Conservation (phyloP, 1,140 invertebrate genomes). For the Macrotrachela quadricornifera region DNA sequence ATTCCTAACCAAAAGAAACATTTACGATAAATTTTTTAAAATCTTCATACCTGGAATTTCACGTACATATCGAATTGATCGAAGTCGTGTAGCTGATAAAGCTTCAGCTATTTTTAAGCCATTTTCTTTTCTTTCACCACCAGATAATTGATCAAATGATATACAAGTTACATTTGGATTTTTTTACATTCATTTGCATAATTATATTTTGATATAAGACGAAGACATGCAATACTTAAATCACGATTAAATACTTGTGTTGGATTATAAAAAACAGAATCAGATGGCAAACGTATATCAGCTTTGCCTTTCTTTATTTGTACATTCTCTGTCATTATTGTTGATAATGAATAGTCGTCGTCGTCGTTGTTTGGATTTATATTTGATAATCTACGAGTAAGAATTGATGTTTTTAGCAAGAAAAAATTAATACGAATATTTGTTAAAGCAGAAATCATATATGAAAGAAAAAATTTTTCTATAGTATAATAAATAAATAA, state of each 20-base stretch:
- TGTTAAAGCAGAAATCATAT: too few species aligned
- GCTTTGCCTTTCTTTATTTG: slow-evolving; percentile 1
- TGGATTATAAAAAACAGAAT: slow-evolving; percentile 74
- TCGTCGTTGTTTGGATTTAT: too few species aligned
- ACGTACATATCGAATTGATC: slow-evolving; percentile 83
- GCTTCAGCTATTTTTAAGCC: slow-evolving; percentile 47
- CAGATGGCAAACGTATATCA: slow-evolving; percentile 23
- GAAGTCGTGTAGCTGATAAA: slow-evolving; percentile 71
- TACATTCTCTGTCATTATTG: not conserved
- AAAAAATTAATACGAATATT: too few species aligned
- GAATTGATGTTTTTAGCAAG: too few species aligned
- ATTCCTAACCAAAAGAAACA: too few species aligned
- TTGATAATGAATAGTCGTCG: too few species aligned
- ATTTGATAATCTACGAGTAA: too few species aligned
- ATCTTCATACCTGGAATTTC: slow-evolving; percentile 40
- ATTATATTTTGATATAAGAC: slow-evolving; percentile 15
- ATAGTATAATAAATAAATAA: too few species aligned
- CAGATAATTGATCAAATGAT: too few species aligned
- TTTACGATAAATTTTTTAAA: not conserved
- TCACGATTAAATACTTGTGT: slow-evolving; percentile 96
- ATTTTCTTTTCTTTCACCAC: not conserved
- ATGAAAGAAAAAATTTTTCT: too few species aligned
- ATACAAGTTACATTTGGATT: not conserved
- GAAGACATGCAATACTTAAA: slow-evolving; percentile 44
- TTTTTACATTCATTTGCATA: slow-evolving; percentile 12